phyloP scores from a whole-genome alignment of 2,797 vertebrate species.

The Streptopelia turtur region DNA sequence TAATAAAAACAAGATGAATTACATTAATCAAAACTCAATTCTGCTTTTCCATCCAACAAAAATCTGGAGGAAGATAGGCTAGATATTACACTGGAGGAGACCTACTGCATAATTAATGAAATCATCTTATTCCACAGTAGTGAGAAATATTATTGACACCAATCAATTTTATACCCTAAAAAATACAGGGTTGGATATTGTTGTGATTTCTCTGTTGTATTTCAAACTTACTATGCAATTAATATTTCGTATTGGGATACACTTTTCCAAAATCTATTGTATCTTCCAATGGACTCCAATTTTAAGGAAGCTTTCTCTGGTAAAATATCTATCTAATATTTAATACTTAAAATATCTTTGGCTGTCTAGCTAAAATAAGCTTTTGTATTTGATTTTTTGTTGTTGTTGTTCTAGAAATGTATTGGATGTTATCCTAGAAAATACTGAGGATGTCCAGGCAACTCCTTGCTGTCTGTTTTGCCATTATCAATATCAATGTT shows the following conservation, averaged over 20 bases:
- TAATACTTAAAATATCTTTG: not conserved
- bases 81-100: not conserved
- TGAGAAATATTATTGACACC: not conserved
- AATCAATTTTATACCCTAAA: not conserved
- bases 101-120: not conserved
- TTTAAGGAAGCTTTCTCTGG: not conserved
- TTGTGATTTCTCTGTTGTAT: not conserved
- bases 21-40: not conserved
- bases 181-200: not conserved
- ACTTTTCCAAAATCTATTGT: not conserved
- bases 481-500: not conserved
- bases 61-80: not conserved
- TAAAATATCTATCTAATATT: not conserved
- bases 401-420: not conserved
- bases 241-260: not conserved
- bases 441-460: not conserved
- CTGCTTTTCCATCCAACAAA: not conserved
- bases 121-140: not conserved
- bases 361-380: not conserved
- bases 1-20: not conserved
- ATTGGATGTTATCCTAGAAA: not conserved
- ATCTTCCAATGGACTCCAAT: not conserved
- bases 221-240: not conserved
- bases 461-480: not conserved
- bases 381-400: not conserved